Evolutionary conservation across 2,113 vertebrate genomes (phyloP).

Genomic region (Dissostichus mawsoni): DNA sequence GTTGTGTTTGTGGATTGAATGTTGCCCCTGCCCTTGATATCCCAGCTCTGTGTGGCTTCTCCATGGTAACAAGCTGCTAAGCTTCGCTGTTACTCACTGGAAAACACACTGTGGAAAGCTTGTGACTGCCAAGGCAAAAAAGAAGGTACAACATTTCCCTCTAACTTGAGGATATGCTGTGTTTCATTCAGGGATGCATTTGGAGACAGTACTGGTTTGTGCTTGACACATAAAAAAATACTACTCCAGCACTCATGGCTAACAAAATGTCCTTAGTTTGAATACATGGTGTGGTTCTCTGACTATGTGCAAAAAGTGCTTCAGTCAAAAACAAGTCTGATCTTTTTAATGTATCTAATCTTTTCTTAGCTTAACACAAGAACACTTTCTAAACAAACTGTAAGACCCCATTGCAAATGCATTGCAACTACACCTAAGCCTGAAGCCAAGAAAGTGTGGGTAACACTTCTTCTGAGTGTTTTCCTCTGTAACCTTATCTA

Average conservation of each 20-base stretch:
- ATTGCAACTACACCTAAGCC: background rate
- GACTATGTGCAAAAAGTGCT: background rate
- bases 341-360: background rate
- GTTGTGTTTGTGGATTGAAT: conserved; percentile 1
- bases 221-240: no score
- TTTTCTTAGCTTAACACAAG: background rate
- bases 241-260: background rate
- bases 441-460: background rate
- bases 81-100: conserved; percentile 33
- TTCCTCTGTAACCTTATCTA: conserved; percentile 13
- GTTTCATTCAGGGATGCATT: conserved; percentile 4
- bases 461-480: background rate
- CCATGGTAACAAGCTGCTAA: conserved; percentile 56
- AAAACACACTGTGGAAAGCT: conserved; percentile 20
- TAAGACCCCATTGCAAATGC: background rate
- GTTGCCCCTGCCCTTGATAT: conserved; percentile 35
- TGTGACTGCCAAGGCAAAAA: conserved; percentile 22
- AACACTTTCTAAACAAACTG: background rate
- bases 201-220: background rate
- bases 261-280: background rate
- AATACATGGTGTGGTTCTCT: background rate
- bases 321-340: background rate
- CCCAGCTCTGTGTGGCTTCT: conserved; percentile 48
- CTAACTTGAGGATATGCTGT: conserved; percentile 12
- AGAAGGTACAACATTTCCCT: conserved; percentile 1